Evolutionary conservation across 2,888 invertebrate genomes (phyloP), one percentile per base, ranked within the genome.

Genomic region (Aleiodes alternator): DNA sequence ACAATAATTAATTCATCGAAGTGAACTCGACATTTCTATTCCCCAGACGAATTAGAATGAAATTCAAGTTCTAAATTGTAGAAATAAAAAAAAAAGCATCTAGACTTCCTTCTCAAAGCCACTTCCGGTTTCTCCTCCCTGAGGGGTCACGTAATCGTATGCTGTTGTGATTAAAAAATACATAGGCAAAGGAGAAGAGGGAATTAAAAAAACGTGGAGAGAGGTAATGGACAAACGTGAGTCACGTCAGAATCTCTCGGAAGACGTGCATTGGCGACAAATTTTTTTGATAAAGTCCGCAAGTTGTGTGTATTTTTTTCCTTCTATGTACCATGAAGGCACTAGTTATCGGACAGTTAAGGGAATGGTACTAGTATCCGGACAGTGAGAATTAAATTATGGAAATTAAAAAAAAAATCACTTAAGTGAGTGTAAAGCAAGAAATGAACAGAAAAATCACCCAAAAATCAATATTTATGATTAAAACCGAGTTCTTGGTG

Each of bases 71-170:
- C 43, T 23, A 16, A 43, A 43, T 43, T 11, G 61, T 38, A 38
- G 48, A 14, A 23, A 23, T 23, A 2, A 23, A 23, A 12, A 48
- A 43, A 64, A 48, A 43, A 16, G 34, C 16, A 23, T 7, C n/a
- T 64, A 43, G 16, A 23, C 48, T 64, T 64, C 64, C 64, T 64
- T 64, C 64, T 64, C 64, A 43, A 64, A 43, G 64, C 64, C 64
- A 64, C 64, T 64, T 64, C 64, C 64, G 64, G 64, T 64, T 48
- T 64, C 64, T 48, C 64, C 61, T 50, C 16, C 64, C 61, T 50
- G 12, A 11, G 31, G 51, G 68, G 68, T 68, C 68, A 68, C 68
- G 68, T 68, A 68, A 68, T 68, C 31, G 51, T 53, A 29, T 12
- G 51, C 4, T 64, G 59, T 23, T 64, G 68, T 11, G 51, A 68